Percentiles rank a stretch among this genome's conserved stretches.
Conservation (phyloP, 2,113 vertebrate species). For the Peromyscus californicus region DNA sequence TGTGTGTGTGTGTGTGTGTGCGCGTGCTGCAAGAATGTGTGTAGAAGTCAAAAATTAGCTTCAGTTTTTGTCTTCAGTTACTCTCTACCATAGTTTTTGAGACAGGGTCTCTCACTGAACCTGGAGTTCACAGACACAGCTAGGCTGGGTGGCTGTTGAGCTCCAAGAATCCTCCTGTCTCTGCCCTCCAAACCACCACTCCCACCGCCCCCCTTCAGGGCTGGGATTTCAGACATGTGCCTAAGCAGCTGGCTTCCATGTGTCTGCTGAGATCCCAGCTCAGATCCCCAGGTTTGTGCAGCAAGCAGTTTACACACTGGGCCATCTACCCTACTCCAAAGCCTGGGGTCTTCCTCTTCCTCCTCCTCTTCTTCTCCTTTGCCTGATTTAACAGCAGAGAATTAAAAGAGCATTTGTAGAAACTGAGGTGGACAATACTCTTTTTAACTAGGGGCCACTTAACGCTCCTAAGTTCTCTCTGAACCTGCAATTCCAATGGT, state of each 20-base stretch:
- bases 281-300: neutral
- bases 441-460: neutral
- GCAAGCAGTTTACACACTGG: neutral
- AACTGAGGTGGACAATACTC: neutral
- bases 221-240: neutral
- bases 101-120: neutral
- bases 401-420: neutral
- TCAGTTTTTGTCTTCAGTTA: neutral
- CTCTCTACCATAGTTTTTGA: neutral
- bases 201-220: neutral
- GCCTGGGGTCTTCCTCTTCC: neutral
- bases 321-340: neutral
- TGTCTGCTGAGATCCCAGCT: neutral
- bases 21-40: neutral
- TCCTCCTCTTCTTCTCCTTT: neutral
- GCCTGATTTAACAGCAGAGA: neutral
- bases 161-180: neutral
- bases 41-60: neutral
- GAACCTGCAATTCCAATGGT: neutral
- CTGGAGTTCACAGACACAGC: neutral
- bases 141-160: neutral
- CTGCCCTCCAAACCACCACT: neutral
- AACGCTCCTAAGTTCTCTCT: neutral
- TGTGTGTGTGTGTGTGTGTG: neutral
- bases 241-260: neutral